These are phyloP conservation scores for Macrobrachium rosenbergii DNA, from an alignment of 1,140 invertebrate genomes.

Conservation along the genomic window DNA sequence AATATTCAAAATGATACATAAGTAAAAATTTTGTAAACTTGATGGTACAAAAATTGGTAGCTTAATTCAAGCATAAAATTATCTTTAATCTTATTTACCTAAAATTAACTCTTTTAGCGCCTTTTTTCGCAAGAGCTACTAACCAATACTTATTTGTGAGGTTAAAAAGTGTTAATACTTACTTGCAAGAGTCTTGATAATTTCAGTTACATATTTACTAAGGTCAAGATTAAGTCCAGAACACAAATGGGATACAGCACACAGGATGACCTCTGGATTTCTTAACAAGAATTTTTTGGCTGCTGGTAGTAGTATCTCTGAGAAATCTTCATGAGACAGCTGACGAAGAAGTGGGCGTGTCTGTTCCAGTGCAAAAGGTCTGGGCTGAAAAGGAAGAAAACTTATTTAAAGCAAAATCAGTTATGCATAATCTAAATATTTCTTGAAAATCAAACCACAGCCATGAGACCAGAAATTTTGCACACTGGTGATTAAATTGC, in stretches of 20 bases:
- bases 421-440: no score
- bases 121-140: no score
- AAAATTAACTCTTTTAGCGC: no score
- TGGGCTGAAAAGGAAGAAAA: slow-evolving; percentile 25
- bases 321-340: slow-evolving; percentile 82
- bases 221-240: slow-evolving; percentile 82
- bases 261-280: slow-evolving; percentile 91
- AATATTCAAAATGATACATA: no score
- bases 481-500: no score
- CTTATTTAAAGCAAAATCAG: slow-evolving; percentile 23
- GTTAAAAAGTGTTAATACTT: slow-evolving; percentile 68
- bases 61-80: no score
- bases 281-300: slow-evolving; percentile 93
- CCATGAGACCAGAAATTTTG: no score
- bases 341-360: slow-evolving; percentile 75
- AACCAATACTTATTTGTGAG: no score
- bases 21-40: no score
- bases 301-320: slow-evolving; percentile 82
- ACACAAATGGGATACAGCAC: slow-evolving; percentile 83
- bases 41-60: no score
- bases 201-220: slow-evolving; percentile 82
- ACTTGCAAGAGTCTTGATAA: slow-evolving; percentile 87
- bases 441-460: no score
- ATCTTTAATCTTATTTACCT: no score
- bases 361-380: slow-evolving; percentile 50